These are phyloP conservation scores for Parazoanthus atlanticus DNA, from an alignment of 92 coral and sea anemone species.

Conservation along the genomic window DNA sequence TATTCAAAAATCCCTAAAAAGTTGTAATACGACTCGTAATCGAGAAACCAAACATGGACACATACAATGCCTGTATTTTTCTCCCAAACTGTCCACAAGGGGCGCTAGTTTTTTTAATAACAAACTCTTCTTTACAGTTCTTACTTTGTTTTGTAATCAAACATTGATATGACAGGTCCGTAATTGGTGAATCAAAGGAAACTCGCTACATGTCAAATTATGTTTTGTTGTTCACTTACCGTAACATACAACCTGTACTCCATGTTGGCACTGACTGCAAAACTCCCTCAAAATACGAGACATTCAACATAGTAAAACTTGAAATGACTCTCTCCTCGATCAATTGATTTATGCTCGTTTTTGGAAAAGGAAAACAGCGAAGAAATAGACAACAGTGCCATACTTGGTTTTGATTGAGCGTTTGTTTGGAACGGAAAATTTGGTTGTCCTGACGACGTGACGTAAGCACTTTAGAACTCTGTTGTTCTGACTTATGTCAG, in stretches of 20 bases:
- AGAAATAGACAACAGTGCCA: slow-evolving; percentile 45
- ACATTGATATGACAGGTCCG: too few species aligned
- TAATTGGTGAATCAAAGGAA: too few species aligned
- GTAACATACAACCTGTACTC: slow-evolving; percentile 50
- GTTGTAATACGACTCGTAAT: too few species aligned
- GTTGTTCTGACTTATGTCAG: too few species aligned
- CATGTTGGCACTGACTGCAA: slow-evolving; percentile 50
- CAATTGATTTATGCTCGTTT: slow-evolving; percentile 50
- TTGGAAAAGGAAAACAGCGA: slow-evolving; percentile 56
- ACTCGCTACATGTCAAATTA: too few species aligned
- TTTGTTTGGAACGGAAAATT: slow-evolving; percentile 43
- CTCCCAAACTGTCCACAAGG: neutral
- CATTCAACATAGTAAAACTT: slow-evolving; percentile 37
- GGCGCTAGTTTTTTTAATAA: neutral
- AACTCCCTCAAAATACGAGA: slow-evolving; percentile 33
- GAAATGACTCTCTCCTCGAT: slow-evolving; percentile 57
- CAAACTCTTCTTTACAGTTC: neutral
- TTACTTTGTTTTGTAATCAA: too few species aligned
- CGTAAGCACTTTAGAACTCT: neutral
- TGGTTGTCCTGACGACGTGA: neutral
- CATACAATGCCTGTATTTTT: neutral
- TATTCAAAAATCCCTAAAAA: too few species aligned
- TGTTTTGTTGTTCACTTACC: slow-evolving; percentile 48
- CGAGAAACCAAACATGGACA: too few species aligned
- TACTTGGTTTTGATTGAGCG: neutral